Percentiles rank a stretch among this genome's conserved stretches.
These are phyloP conservation scores for Verasper variegatus DNA, from an alignment of 2,113 vertebrate genomes.

Conservation along the genomic window DNA sequence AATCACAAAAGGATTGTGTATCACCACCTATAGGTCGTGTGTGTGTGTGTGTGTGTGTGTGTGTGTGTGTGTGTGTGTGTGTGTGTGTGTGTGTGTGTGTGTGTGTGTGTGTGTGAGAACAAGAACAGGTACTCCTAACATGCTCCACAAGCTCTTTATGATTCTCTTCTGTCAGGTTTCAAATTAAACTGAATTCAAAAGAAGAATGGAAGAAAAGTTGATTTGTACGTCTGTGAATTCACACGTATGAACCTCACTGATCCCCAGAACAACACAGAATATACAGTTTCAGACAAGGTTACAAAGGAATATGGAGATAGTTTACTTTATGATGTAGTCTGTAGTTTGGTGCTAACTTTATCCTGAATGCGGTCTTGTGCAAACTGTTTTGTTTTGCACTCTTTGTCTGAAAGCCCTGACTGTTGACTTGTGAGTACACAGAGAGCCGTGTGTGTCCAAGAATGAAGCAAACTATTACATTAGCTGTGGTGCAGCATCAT, in stretches of 20 bases:
- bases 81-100: no score
- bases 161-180: no score
- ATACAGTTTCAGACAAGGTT: not conserved
- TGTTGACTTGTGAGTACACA: not conserved
- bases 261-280: not conserved
- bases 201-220: not conserved
- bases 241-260: not conserved
- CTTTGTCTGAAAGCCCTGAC: not conserved
- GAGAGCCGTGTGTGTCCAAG: not conserved
- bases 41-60: no score
- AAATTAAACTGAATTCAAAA: not conserved
- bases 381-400: not conserved
- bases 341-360: not conserved
- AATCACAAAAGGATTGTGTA: no score
- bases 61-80: no score
- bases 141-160: no score
- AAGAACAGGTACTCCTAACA: no score
- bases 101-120: no score
- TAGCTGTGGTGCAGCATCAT: not conserved
- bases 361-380: not conserved
- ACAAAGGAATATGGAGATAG: not conserved
- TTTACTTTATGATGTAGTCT: not conserved
- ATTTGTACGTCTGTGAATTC: not conserved
- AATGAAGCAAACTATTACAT: not conserved
- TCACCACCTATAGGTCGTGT: no score